Percentiles rank a stretch among this genome's conserved stretches.
Evolutionary conservation across 1,140 invertebrate genomes (phyloP).

Genomic region (Cydia splendana): DNA sequence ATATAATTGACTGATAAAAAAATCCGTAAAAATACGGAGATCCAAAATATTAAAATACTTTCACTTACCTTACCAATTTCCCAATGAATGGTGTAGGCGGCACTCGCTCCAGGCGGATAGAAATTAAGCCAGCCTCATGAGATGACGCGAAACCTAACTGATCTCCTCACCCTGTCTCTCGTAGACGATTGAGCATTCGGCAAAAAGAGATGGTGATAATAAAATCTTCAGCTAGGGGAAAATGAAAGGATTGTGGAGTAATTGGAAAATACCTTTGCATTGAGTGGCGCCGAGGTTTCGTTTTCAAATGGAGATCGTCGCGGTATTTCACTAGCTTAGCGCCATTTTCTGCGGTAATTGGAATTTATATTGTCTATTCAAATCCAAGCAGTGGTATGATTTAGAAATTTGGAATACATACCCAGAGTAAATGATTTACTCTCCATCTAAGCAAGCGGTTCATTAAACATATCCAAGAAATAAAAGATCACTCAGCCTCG

Average conservation of each 20-base stretch:
- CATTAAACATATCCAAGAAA: too few species aligned
- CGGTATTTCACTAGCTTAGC: conserved; percentile 51
- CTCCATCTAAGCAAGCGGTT: background rate
- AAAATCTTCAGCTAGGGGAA: conserved; percentile 53
- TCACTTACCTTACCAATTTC: conserved; percentile 49
- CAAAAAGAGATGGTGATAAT: conserved; percentile 45
- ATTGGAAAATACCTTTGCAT: conserved; percentile 61
- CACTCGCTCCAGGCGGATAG: conserved; percentile 49
- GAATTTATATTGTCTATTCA: conserved; percentile 41
- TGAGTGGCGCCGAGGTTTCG: conserved; percentile 46
- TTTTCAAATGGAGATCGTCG: conserved; percentile 41
- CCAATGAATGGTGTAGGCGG: conserved; percentile 48
- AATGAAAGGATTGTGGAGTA: conserved; percentile 58
- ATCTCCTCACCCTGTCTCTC: conserved; percentile 37
- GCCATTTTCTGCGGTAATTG: conserved; percentile 47
- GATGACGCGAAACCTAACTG: conserved; percentile 44
- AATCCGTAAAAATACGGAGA: background rate
- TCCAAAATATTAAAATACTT: conserved; percentile 41
- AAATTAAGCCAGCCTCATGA: conserved; percentile 54
- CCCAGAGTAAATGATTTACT: background rate
- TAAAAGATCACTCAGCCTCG: too few species aligned
- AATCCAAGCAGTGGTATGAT: conserved; percentile 6
- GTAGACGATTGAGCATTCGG: conserved; percentile 17
- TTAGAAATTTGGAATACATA: background rate
- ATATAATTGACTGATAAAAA: too few species aligned